Percentiles rank a stretch among this genome's conserved stretches.
Conservation (phyloP, 2,888 invertebrate genomes). For the Podabrus alpinus region DNA sequence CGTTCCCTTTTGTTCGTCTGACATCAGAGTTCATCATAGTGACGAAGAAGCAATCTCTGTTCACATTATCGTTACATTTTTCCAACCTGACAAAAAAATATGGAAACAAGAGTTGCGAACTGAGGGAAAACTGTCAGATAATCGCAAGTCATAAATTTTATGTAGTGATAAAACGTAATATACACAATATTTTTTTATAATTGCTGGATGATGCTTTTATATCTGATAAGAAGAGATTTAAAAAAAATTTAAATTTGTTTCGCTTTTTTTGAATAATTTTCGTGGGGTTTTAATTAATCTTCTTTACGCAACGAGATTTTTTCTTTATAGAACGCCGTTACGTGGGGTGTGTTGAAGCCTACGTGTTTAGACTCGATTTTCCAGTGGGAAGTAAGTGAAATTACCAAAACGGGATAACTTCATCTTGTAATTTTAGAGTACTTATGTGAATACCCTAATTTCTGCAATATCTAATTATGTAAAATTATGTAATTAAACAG, state of each 20-base stretch:
- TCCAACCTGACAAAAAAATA: conserved; percentile 33
- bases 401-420: background rate
- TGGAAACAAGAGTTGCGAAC: conserved; percentile 15
- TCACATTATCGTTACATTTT: conserved; percentile 37
- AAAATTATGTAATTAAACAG: background rate
- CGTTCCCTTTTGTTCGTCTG: conserved; percentile 38
- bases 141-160: conserved; percentile 23
- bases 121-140: conserved; percentile 24
- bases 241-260: background rate
- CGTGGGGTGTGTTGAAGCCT: background rate
- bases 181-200: background rate
- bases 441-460: background rate
- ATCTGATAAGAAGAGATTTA: background rate
- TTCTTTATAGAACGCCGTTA: background rate
- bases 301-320: background rate
- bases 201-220: background rate
- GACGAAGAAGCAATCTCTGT: conserved; percentile 34
- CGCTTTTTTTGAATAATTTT: background rate
- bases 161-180: conserved; percentile 10
- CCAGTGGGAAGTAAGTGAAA: background rate
- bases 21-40: conserved; percentile 38
- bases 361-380: background rate
- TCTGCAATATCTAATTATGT: background rate
- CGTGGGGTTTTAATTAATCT: background rate
- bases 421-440: background rate